phyloP scores from a whole-genome alignment of 2,797 vertebrate genomes.

The Alauda arvensis region DNA sequence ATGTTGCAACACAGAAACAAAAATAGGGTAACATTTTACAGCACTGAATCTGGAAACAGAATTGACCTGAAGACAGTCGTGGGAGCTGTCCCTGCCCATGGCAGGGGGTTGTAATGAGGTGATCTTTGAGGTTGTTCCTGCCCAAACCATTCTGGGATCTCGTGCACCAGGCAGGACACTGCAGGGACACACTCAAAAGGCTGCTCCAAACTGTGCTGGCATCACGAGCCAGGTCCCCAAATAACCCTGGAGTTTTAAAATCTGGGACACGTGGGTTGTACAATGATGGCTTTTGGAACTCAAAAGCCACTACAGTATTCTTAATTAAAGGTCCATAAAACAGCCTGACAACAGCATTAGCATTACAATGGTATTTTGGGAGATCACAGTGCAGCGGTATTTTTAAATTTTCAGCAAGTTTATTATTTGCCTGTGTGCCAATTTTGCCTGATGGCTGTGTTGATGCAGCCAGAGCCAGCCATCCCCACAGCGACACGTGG shows the following conservation, averaged over 20 bases:
- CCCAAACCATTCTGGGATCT: not conserved
- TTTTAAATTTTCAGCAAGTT: conserved; percentile 1
- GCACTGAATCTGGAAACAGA: not conserved
- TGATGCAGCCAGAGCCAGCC: not conserved
- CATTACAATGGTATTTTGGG: conserved; percentile 16
- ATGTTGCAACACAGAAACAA: not conserved
- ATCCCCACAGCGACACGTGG: not conserved
- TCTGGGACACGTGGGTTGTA: not conserved
- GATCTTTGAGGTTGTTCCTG: not conserved
- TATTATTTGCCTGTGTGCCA: not conserved
- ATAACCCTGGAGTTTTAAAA: conserved; percentile 18
- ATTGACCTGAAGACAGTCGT: not conserved
- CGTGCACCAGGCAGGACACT: not conserved
- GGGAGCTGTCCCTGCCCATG: not conserved
- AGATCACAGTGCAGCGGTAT: not conserved
- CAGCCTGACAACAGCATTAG: not conserved
- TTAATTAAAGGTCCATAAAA: conserved; percentile 36
- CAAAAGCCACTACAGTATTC: conserved; percentile 6
- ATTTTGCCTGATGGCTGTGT: not conserved
- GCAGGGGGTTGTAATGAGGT: not conserved
- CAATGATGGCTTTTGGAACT: conserved; percentile 6
- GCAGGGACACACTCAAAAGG: not conserved
- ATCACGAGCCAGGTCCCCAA: conserved; percentile 17
- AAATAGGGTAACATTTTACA: not conserved
- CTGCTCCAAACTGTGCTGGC: not conserved